Conservation (phyloP, 2,888 invertebrate genomes). For the Candidula unifasciata region DNA sequence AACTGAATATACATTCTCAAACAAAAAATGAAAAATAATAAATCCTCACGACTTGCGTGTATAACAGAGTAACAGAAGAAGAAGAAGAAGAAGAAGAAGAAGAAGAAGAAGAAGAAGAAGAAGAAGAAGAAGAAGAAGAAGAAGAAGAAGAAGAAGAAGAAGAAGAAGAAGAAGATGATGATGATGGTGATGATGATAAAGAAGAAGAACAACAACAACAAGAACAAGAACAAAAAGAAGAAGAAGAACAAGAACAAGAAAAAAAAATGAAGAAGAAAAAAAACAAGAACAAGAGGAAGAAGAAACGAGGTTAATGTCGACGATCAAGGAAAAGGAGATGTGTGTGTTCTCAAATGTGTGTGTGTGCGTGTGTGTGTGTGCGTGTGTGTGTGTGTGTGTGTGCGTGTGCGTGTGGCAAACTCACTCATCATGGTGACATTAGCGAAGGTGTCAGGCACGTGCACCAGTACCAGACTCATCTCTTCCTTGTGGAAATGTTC, state of each 20-base stretch:
- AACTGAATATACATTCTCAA: no score
- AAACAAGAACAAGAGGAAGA: no score
- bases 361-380: no score
- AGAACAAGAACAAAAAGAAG: no score
- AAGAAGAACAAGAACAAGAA: no score
- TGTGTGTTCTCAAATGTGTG: not conserved
- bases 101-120: not conserved
- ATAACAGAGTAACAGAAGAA: not conserved
- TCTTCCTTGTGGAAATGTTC: constrained; percentile 69
- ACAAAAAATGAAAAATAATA: no score
- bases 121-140: not conserved
- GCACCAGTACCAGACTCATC: constrained; percentile 66
- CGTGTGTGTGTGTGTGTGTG: no score
- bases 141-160: not conserved
- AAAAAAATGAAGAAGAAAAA: no score
- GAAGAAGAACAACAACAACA: no score
- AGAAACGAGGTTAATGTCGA: not conserved
- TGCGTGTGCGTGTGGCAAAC: constrained; percentile 47
- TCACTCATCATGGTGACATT: constrained; percentile 74
- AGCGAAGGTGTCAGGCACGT: constrained; percentile 69
- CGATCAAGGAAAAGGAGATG: not conserved
- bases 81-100: not conserved
- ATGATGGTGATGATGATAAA: not conserved
- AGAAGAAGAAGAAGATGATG: not conserved
- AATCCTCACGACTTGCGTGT: not conserved